Conservation (phyloP, 35 echinoderm and acorn worm genomes). For the Amphiura filiformis region DNA sequence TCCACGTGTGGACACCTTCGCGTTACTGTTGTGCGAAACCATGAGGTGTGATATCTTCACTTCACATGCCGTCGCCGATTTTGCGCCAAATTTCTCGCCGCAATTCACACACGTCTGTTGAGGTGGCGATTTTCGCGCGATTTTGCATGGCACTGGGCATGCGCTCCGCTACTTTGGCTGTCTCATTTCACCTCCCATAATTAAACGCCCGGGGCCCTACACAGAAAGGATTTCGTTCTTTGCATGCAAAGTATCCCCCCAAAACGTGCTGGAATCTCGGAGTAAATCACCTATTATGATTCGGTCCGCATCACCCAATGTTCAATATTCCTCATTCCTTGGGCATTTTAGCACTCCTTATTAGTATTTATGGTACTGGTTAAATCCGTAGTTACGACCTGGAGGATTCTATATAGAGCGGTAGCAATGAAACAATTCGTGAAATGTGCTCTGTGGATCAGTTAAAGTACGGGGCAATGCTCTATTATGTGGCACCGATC, state of each 20-base stretch:
- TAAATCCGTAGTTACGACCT: neutral
- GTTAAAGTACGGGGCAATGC: neutral
- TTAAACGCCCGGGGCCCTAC: slow-evolving; percentile 4
- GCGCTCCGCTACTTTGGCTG: neutral
- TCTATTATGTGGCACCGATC: neutral
- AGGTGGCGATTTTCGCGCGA: slow-evolving; percentile 39
- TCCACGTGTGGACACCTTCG: neutral
- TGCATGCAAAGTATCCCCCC: neutral
- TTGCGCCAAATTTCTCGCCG: slow-evolving; percentile 44
- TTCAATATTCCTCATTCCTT: slow-evolving; percentile 3
- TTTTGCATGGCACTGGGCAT: slow-evolving; percentile 5
- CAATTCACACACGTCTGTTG: slow-evolving; percentile 27
- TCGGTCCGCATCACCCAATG: neutral
- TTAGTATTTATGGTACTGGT: neutral
- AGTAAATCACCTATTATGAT: slow-evolving; percentile 15
- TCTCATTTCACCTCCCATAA: slow-evolving; percentile 14
- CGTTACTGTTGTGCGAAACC: slow-evolving; percentile 38
- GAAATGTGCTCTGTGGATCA: neutral
- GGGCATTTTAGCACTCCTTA: neutral
- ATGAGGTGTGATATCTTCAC: slow-evolving; percentile 26
- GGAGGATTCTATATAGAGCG: neutral
- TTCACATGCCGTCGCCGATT: slow-evolving; percentile 32
- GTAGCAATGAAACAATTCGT: neutral
- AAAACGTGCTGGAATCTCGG: slow-evolving; percentile 1
- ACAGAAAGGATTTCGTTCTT: slow-evolving; percentile 3